These are phyloP conservation scores for Cataglyphis albicans DNA, from an alignment of 2,888 invertebrate species.

Conservation along the genomic window DNA sequence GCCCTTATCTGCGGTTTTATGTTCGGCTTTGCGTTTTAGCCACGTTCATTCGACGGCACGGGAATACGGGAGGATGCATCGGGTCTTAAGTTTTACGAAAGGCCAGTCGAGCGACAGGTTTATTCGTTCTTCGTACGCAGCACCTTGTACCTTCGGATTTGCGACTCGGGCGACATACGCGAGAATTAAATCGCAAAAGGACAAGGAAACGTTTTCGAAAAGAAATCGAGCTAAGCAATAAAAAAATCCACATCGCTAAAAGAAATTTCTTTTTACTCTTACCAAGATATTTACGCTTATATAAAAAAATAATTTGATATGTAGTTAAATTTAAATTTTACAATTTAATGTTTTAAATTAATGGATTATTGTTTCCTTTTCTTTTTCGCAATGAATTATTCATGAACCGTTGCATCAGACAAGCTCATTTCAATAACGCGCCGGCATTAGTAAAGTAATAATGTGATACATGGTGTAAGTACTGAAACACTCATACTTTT, in stretches of 20 bases:
- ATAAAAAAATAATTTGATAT: neutral
- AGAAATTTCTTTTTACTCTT: neutral
- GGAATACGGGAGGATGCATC: conserved; percentile 59
- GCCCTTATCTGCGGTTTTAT: conserved; percentile 84
- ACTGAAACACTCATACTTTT: conserved; percentile 70
- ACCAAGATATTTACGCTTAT: neutral
- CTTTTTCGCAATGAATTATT: conserved; percentile 63
- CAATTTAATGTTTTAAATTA: neutral
- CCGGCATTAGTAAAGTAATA: conserved; percentile 69
- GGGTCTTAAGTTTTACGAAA: conserved; percentile 76
- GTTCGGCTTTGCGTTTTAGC: conserved; percentile 82
- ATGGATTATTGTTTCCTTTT: neutral
- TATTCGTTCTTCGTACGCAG: conserved; percentile 68
- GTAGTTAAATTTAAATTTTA: neutral
- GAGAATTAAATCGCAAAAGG: conserved; percentile 53
- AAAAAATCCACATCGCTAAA: neutral
- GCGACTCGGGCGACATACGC: conserved; percentile 61
- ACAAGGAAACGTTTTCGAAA: neutral
- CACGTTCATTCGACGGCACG: conserved; percentile 64
- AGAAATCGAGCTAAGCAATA: conserved; percentile 12
- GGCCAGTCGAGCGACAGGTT: conserved; percentile 76
- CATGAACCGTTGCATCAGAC: conserved; percentile 55
- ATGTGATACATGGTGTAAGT: conserved; percentile 65
- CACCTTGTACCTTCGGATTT: conserved; percentile 76
- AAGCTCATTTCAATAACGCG: conserved; percentile 63